These are phyloP conservation scores for Drosophila suboccidentalis DNA, from an alignment of 2,888 invertebrate genomes.

Conservation along the genomic window DNA sequence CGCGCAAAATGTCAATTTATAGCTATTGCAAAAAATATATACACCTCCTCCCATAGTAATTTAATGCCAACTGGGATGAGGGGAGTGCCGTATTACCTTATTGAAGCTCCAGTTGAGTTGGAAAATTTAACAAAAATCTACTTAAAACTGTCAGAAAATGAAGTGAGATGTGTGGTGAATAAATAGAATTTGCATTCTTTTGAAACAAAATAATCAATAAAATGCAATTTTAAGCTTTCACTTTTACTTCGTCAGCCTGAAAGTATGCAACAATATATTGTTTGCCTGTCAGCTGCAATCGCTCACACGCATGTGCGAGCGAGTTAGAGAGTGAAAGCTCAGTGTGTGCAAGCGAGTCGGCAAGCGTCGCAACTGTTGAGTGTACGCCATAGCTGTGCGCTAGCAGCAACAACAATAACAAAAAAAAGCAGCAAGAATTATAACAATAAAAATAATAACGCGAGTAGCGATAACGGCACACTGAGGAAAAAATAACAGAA, in stretches of 20 bases:
- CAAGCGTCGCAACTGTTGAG: slow-evolving; percentile 11
- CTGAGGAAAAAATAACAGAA: slow-evolving; percentile 7
- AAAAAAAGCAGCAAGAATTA: slow-evolving; percentile 18
- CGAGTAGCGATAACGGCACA: slow-evolving; percentile 51
- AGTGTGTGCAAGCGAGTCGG: slow-evolving; percentile 39
- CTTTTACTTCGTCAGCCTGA: slow-evolving; percentile 35
- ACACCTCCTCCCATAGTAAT: too few species aligned
- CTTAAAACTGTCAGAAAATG: not conserved
- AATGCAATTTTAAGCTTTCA: not conserved
- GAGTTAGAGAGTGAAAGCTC: slow-evolving; percentile 12
- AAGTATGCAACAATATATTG: slow-evolving; percentile 54
- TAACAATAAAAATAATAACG: slow-evolving; percentile 27
- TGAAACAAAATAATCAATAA: not conserved
- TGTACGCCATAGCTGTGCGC: slow-evolving; percentile 60
- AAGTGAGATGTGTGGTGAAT: not conserved
- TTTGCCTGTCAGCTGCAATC: slow-evolving; percentile 18
- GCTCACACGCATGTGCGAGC: slow-evolving; percentile 53
- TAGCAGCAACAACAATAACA: slow-evolving; percentile 28
- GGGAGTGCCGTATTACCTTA: too few species aligned
- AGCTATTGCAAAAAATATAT: too few species aligned
- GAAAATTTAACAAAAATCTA: not conserved
- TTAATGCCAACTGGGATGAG: not conserved
- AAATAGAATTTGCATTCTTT: not conserved
- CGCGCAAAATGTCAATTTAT: too few species aligned
- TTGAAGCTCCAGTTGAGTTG: not conserved